phyloP scores from a whole-genome alignment of 2,888 invertebrate genomes.

The Laspeyria flexula region DNA sequence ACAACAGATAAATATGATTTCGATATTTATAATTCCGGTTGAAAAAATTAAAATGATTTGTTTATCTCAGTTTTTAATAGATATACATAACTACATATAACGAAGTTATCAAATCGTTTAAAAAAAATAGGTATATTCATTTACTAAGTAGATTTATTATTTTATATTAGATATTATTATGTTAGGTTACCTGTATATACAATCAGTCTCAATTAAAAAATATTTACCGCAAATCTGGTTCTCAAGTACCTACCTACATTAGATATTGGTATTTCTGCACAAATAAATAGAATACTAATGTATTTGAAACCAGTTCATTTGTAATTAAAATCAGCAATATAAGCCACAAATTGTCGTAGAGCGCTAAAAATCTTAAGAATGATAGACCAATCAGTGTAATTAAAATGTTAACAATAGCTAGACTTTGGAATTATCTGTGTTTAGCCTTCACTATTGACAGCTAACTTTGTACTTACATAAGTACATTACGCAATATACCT shows the following conservation, averaged over 20 bases:
- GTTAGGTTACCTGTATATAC: too few species aligned
- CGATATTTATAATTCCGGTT: too few species aligned
- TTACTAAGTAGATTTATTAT: too few species aligned
- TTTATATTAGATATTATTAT: too few species aligned
- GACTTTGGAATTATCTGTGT: conserved; percentile 10
- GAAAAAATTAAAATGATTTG: too few species aligned
- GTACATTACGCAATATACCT: too few species aligned
- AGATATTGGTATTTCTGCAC: conserved; percentile 5
- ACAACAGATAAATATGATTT: too few species aligned
- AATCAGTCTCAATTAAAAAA: too few species aligned
- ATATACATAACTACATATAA: too few species aligned
- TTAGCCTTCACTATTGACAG: conserved; percentile 8
- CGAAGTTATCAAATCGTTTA: too few species aligned
- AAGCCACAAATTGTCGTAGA: conserved; percentile 23
- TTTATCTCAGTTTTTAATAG: too few species aligned
- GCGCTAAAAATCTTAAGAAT: conserved; percentile 23
- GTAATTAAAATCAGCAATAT: conserved; percentile 24
- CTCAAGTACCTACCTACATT: not conserved
- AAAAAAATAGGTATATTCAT: too few species aligned
- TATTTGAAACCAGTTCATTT: conserved; percentile 22
- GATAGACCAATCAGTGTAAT: conserved; percentile 17
- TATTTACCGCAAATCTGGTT: not conserved
- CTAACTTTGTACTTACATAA: not conserved
- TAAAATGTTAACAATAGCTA: conserved; percentile 19
- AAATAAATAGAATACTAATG: conserved; percentile 11